A percentile compares a stretch with the other conserved stretches of the same genome.
These are phyloP conservation scores for Nymphalis io DNA, from an alignment of 1,140 invertebrate species.

Conservation along the genomic window DNA sequence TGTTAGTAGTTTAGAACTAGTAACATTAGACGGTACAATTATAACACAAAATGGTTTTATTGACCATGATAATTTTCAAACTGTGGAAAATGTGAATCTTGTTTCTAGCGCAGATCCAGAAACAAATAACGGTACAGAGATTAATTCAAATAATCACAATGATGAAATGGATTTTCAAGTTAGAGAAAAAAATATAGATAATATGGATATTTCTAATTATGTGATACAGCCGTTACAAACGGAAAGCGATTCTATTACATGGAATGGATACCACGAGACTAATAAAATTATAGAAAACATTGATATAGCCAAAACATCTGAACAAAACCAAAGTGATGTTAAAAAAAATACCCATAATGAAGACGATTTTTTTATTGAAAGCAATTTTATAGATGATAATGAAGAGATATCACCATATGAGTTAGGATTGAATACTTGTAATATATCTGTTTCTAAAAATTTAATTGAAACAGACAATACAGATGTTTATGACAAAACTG, in stretches of 20 bases:
- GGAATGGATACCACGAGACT: slow-evolving; percentile 6
- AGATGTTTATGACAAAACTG: slow-evolving; percentile 30
- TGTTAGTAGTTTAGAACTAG: neutral
- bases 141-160: neutral
- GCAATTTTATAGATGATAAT: slow-evolving; percentile 7
- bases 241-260: neutral
- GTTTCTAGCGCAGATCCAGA: neutral
- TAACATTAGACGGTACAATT: neutral
- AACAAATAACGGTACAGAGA: neutral
- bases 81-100: neutral
- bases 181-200: neutral
- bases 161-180: neutral
- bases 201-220: neutral
- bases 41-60: slow-evolving; percentile 1
- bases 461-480: neutral
- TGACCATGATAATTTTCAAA: neutral
- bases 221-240: neutral
- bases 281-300: neutral
- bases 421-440: neutral
- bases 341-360: neutral
- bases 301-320: neutral
- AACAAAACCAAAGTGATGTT: neutral
- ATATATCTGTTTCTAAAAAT: neutral
- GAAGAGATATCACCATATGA: neutral
- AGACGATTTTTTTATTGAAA: slow-evolving; percentile 9